Conservation (phyloP, 30 jellyfish, hydroid and myxozoan genomes). For the Cassiopea andromeda region DNA sequence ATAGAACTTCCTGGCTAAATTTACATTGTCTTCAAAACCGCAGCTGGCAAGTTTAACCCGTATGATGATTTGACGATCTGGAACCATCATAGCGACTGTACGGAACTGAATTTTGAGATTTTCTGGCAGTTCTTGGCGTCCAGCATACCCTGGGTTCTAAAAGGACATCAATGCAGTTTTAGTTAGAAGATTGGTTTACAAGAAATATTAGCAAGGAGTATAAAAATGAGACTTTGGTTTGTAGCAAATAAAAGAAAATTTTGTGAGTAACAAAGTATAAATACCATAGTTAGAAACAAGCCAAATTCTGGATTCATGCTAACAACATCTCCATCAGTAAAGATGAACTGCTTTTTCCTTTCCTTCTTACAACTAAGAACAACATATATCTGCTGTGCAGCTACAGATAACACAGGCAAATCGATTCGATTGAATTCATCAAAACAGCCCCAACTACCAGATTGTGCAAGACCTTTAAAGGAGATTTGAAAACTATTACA, state of each 20-base stretch:
- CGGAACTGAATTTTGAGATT: slow-evolving; percentile 82
- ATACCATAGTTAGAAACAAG: slow-evolving; percentile 80
- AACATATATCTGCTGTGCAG: slow-evolving; percentile 91
- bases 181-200: background rate
- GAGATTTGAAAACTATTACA: background rate
- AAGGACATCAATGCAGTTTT: background rate
- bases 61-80: slow-evolving; percentile 84
- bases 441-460: slow-evolving; percentile 96
- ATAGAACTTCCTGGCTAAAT: slow-evolving; percentile 78
- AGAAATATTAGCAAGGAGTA: background rate
- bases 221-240: background rate
- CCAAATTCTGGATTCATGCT: slow-evolving; percentile 91
- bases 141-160: slow-evolving; percentile 95
- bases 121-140: slow-evolving; percentile 91
- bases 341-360: slow-evolving; percentile 73
- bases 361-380: slow-evolving; percentile 81
- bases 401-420: slow-evolving; percentile 85
- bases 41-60: slow-evolving; percentile 91
- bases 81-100: slow-evolving; percentile 92
- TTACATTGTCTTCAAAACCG: slow-evolving; percentile 73
- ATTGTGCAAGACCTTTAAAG: slow-evolving; percentile 77
- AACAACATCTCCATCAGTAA: slow-evolving; percentile 89
- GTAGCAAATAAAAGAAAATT: background rate
- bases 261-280: background rate
- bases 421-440: slow-evolving; percentile 90